Evolutionary conservation across 37 sponge, comb jelly and placozoan species (phyloP), one percentile per base, ranked within the genome.

Genomic region (Theonella swinhoei): DNA sequence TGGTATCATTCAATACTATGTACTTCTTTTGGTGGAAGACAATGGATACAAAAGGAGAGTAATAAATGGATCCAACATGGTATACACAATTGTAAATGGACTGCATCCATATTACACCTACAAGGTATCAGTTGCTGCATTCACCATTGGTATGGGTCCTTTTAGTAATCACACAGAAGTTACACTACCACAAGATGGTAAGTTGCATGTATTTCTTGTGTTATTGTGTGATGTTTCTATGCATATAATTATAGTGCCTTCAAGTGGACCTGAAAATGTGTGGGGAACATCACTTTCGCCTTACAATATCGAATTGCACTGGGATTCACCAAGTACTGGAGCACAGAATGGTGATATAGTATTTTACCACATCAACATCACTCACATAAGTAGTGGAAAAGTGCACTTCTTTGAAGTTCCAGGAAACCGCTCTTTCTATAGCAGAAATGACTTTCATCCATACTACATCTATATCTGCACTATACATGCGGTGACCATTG

Each of bases 301-400:
- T 74, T 25, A 19, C 11, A 83, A 73, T 23, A 24, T 64, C 8
- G 22, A 58, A 5, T 39, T 83, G 3, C 24, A 0, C 29, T 91
- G 91, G 91, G 24, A 9, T 0, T 79, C 83, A 65, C 87, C 82
- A 40, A 70, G 70, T 30, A 23, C 23, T 5, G 24, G 25, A 30
- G 80, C 82, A 37, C 83, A 78, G 37, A 91, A 91, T 81, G 90
- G 90, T 38, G 66, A 72, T 1, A 88, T 88, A 42, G 70, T n/a
- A 4, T 43, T 3, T 22, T 88, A 88, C 62, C 30, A 47, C 34
- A 71, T 88, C n/a, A 54, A 26, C 29, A 71, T 58, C 36, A 77
- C 62, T 22, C 59, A 23, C 29, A n/a, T 28, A 23, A 32, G 28
- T 41, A 14, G 29, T 66, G 26, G 32, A 40, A 42, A 25, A 20